Evolutionary conservation across 2,113 vertebrate species (phyloP), one percentile per base, ranked within the genome.

Genomic region (Pangasianodon gigas): DNA sequence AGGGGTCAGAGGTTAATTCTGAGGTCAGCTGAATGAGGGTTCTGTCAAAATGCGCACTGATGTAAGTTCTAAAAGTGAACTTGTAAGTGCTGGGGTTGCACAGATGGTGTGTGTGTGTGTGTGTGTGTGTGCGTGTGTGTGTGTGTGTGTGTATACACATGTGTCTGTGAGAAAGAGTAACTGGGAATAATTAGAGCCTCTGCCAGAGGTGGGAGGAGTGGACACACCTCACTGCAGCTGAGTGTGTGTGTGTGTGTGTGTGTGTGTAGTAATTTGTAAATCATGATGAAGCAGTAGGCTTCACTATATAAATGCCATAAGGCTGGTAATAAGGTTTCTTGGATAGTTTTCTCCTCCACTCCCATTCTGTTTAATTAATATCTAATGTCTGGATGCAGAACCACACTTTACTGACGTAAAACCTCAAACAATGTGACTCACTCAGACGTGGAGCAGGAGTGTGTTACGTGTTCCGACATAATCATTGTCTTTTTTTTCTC

Each of bases 11-110:
- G 88, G 83, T 85, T 89, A 71, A 94, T 91, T 91, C 90, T 79
- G 79, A 87, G 88, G 90, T 93, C 90, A 92, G 89, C 84, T 90
- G 81, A 83, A 58, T 75, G 71, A 85, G 32, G 81, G 74, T 90
- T 81, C 79, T 89, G 90, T 91, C 91, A 90, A 91, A 87, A 89
- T 88, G 82, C 90, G 88, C 89, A 86, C 92, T 90, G 91, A 94
- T 88, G 87, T 90, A 90, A 89, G 58, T 89, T 79, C 58, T 29
- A 77, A 58, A 88, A 83, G 67, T 51, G 69, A 82, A 37, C 84
- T 51, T 29, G 10, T 51, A 87, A 86, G 88, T 84, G 74, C 62
- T 44, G n/a, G n/a, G 85, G 81, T 77, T 87, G 87, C 88, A 56
- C 90, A 91, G 89, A 75, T 91, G 86, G 48, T 52, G 58, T 54